A percentile compares a stretch with the other conserved stretches of the same genome.
Evolutionary conservation across 2,888 invertebrate genomes (phyloP).

Genomic region (Nephrotoma guestfalica): DNA sequence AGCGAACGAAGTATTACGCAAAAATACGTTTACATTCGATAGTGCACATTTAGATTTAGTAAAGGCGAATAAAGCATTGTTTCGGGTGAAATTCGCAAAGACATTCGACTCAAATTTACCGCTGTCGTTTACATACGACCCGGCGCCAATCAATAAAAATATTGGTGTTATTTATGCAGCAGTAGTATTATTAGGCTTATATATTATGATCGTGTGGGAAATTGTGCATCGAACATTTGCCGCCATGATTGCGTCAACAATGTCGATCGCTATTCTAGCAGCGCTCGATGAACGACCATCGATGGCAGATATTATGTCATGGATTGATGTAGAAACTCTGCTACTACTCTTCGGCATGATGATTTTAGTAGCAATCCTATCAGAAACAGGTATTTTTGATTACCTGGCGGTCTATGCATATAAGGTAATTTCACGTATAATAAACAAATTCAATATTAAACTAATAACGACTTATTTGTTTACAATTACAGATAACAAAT

Average conservation of each 20-base stretch:
- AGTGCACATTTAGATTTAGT: constrained; percentile 14
- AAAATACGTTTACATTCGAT: constrained; percentile 19
- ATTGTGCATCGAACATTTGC: constrained; percentile 58
- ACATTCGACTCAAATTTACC: constrained; percentile 27
- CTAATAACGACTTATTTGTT: not conserved
- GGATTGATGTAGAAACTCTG: constrained; percentile 62
- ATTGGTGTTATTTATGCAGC: constrained; percentile 59
- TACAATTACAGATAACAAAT: constrained; percentile 40
- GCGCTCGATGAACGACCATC: constrained; percentile 53
- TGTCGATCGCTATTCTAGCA: constrained; percentile 54
- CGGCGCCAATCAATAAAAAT: constrained; percentile 45
- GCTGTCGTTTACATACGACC: constrained; percentile 42
- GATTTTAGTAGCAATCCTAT: constrained; percentile 60
- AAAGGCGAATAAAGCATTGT: constrained; percentile 15
- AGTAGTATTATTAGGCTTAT: constrained; percentile 54
- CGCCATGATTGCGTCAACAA: constrained; percentile 56
- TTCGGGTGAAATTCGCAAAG: constrained; percentile 23
- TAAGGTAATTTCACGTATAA: constrained; percentile 33
- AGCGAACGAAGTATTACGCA: constrained; percentile 34
- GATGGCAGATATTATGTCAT: constrained; percentile 51
- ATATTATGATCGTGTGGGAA: constrained; percentile 63
- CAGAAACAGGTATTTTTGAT: constrained; percentile 68
- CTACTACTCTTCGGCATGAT: constrained; percentile 64
- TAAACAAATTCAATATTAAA: not conserved
- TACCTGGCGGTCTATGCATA: constrained; percentile 56